These are phyloP conservation scores for Merodon equestris DNA, from an alignment of 2,888 invertebrate genomes.

Conservation along the genomic window DNA sequence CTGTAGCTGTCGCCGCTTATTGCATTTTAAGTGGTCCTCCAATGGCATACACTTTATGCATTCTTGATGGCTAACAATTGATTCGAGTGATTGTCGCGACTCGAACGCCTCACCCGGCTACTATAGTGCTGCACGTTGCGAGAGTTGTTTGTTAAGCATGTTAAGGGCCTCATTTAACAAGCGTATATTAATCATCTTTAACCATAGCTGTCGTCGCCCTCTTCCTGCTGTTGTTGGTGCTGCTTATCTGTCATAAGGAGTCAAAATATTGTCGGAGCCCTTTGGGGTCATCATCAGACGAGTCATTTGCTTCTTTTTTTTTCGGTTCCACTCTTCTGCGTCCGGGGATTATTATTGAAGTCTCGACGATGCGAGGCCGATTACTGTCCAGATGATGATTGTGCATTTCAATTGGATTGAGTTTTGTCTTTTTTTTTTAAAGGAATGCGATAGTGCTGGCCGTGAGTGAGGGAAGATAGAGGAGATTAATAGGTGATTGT, in stretches of 20 bases:
- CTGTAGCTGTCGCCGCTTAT: conserved; percentile 43
- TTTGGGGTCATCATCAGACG: conserved; percentile 59
- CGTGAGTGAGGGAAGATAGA: not conserved
- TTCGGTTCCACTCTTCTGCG: conserved; percentile 31
- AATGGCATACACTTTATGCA: conserved; percentile 47
- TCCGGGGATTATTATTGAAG: conserved; percentile 39
- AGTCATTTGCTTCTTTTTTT: conserved; percentile 4
- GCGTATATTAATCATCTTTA: conserved; percentile 60
- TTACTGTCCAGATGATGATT: conserved; percentile 39
- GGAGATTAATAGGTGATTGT: not conserved
- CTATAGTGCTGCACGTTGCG: not conserved
- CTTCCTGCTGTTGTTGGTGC: not conserved
- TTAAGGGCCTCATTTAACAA: conserved; percentile 62
- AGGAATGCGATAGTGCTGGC: not conserved
- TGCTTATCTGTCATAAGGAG: conserved; percentile 65
- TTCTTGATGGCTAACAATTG: conserved; percentile 58
- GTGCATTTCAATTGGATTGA: conserved; percentile 56
- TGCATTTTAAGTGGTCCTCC: conserved; percentile 63
- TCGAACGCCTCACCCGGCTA: not conserved
- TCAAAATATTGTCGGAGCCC: conserved; percentile 60
- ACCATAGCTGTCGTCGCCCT: conserved; percentile 1
- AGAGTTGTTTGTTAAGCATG: conserved; percentile 56
- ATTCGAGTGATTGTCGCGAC: conserved; percentile 36
- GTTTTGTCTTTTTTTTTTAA: too few relatives aligned
- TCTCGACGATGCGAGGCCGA: conserved; percentile 38